Percentiles rank a stretch among this genome's conserved stretches.
Evolutionary conservation across 2,888 invertebrate species (phyloP).

Genomic region (Scrobipalpa costella): DNA sequence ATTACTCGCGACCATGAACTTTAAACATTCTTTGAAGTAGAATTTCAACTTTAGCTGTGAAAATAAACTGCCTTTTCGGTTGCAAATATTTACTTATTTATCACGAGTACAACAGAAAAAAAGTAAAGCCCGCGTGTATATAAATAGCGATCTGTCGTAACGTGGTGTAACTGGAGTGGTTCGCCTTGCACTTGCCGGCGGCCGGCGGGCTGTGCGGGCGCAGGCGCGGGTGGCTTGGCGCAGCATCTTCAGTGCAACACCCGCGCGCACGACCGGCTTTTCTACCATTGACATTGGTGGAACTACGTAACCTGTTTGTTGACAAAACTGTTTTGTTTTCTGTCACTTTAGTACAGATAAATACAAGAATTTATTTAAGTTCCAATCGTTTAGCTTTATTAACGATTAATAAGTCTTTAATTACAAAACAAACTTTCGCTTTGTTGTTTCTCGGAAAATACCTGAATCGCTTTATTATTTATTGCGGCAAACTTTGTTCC

Average conservation of each 20-base stretch:
- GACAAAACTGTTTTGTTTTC: constrained; percentile 5
- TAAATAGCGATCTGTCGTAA: constrained; percentile 42
- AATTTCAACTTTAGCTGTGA: neutral
- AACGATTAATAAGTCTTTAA: no score
- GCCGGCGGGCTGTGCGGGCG: no score
- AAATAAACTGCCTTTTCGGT: neutral
- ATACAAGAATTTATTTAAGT: no score
- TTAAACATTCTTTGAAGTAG: neutral
- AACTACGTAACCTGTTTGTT: constrained; percentile 22
- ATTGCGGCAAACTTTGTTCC: neutral
- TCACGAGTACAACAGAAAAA: neutral
- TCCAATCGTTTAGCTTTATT: no score
- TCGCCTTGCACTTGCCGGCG: constrained; percentile 46
- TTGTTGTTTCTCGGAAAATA: no score
- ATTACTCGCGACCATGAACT: neutral
- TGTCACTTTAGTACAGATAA: no score
- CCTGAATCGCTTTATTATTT: no score
- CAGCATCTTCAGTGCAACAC: constrained; percentile 55
- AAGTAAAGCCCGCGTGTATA: neutral
- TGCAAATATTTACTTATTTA: neutral
- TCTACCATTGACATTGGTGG: constrained; percentile 12
- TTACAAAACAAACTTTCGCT: no score
- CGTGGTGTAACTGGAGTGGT: constrained; percentile 60
- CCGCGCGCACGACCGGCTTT: constrained; percentile 38
- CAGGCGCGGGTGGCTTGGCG: constrained; percentile 28